Conservation (phyloP, 2,888 invertebrate genomes). For the Heteromurus nitidus region DNA sequence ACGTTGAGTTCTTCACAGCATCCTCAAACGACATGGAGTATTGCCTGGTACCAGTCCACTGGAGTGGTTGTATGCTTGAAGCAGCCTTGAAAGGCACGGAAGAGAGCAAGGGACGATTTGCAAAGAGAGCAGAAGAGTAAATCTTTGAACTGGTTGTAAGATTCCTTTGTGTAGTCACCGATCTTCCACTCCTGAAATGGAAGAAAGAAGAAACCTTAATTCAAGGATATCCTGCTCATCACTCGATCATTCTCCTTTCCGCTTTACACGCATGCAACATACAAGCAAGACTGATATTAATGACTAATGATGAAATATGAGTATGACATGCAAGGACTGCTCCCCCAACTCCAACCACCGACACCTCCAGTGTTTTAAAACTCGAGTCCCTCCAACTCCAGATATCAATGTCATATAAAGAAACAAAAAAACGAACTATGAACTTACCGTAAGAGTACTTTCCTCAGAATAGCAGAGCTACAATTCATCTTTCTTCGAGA, state of each 20-base stretch:
- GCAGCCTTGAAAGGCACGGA: not conserved
- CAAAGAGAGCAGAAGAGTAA: not conserved
- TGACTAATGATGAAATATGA: no score
- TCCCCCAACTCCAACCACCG: no score
- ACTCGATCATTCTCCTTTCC: no score
- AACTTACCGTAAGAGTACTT: not conserved
- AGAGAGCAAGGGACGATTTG: not conserved
- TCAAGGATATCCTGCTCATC: no score
- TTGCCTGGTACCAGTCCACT: not conserved
- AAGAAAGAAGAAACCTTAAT: no score
- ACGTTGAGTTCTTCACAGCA: slow-evolving; percentile 61
- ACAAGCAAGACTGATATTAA: no score
- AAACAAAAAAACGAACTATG: not conserved
- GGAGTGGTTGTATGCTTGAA: not conserved
- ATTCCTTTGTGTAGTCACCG: not conserved
- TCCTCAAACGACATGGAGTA: slow-evolving; percentile 63
- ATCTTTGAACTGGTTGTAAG: not conserved
- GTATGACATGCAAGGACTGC: no score
- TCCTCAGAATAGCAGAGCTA: not conserved
- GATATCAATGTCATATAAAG: not conserved
- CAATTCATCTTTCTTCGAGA: slow-evolving; percentile 17
- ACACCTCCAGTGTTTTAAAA: no score
- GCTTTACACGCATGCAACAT: no score
- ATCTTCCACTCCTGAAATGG: slow-evolving; percentile 24
- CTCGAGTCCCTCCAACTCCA: no score